Evolutionary conservation across 2,888 invertebrate species (phyloP).

Genomic region (Limnephilus lunatus): DNA sequence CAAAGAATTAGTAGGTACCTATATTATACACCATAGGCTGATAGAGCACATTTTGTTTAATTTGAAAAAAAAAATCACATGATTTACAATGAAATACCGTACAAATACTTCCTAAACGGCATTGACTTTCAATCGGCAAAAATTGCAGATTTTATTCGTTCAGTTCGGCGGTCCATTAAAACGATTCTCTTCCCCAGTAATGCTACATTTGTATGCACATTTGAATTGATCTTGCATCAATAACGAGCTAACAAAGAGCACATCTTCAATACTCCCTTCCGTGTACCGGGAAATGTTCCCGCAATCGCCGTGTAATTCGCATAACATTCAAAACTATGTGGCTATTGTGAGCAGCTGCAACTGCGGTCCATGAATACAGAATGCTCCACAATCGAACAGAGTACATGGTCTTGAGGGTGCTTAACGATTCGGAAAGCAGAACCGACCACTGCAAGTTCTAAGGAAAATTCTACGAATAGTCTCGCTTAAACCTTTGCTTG

Average conservation of each 20-base stretch:
- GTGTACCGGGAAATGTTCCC: not conserved
- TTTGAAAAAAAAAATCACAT: too few species aligned
- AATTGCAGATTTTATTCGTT: too few species aligned
- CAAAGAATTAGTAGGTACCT: too few species aligned
- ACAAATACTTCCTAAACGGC: not conserved
- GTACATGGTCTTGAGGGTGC: not conserved
- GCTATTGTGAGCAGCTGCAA: constrained; percentile 14
- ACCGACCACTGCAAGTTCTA: not conserved
- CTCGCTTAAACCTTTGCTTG: not conserved
- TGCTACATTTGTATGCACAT: not conserved
- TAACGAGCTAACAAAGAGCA: not conserved
- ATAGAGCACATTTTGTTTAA: too few species aligned
- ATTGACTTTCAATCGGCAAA: not conserved
- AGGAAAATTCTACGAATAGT: not conserved
- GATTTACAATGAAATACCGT: too few species aligned
- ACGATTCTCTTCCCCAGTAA: not conserved
- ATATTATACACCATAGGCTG: too few species aligned
- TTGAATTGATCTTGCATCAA: not conserved
- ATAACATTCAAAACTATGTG: constrained; percentile 8
- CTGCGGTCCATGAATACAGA: not conserved
- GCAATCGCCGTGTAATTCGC: constrained; percentile 14
- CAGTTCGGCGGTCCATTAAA: not conserved
- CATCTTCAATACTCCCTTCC: not conserved
- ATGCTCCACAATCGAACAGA: not conserved
- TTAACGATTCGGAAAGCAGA: not conserved